phyloP scores from a whole-genome alignment of 2,797 vertebrate genomes.

The Pagetopsis macropterus region DNA sequence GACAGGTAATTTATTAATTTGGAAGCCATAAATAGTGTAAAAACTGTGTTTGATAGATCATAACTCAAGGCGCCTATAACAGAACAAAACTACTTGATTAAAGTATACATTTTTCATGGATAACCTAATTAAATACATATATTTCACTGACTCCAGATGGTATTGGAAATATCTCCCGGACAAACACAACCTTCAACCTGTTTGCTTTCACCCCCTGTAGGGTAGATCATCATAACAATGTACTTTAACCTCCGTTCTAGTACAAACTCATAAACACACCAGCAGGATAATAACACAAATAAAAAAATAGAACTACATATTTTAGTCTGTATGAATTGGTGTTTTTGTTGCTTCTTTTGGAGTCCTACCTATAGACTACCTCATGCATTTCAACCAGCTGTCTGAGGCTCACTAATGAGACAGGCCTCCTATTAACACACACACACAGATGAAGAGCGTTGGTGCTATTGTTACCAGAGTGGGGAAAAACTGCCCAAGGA shows the following conservation, averaged over 20 bases:
- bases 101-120: neutral
- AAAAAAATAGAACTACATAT: neutral
- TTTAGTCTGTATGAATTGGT: neutral
- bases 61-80: neutral
- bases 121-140: constrained; percentile 3
- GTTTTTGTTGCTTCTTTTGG: neutral
- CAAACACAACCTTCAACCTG: constrained; percentile 53
- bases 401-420: constrained; percentile 20
- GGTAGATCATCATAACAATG: constrained; percentile 18
- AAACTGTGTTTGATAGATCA: neutral
- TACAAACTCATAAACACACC: constrained; percentile 15
- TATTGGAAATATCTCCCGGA: constrained; percentile 28
- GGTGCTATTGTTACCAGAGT: constrained; percentile 56
- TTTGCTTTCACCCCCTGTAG: constrained; percentile 23
- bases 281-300: neutral
- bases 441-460: constrained; percentile 4
- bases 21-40: neutral
- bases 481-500: constrained; percentile 29
- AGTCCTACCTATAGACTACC: neutral
- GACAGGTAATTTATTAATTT: neutral
- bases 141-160: neutral
- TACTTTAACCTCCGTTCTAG: constrained; percentile 33
- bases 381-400: constrained; percentile 15
- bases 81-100: neutral
- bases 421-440: constrained; percentile 5